A percentile compares a stretch with the other conserved stretches of the same genome.
phyloP scores from a whole-genome alignment of 2,888 invertebrate genomes.

The Seira sanloemensis region DNA sequence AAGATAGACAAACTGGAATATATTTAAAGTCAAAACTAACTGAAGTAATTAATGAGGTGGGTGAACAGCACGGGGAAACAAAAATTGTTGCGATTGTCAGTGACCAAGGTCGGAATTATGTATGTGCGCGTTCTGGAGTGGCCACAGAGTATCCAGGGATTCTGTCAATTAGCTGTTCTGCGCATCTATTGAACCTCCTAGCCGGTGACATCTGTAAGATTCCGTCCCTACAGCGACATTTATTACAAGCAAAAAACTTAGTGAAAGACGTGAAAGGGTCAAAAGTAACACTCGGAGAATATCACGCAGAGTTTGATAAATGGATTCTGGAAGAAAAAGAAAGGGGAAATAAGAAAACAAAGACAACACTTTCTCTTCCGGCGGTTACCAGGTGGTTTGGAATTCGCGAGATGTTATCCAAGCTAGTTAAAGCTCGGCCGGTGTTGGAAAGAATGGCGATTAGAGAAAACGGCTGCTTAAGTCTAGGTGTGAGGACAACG shows the following conservation, averaged over 20 bases:
- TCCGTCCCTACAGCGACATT: background rate
- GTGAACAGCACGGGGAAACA: background rate
- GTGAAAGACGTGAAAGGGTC: constrained; percentile 30
- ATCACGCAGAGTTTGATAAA: background rate
- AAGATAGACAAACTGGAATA: background rate
- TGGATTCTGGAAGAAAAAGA: constrained; percentile 22
- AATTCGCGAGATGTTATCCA: constrained; percentile 18
- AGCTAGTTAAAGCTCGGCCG: background rate
- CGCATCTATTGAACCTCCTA: constrained; percentile 27
- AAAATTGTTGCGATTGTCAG: constrained; percentile 32
- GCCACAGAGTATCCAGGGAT: background rate
- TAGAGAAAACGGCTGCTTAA: background rate
- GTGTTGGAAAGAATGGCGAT: constrained; percentile 21
- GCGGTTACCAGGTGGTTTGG: constrained; percentile 28
- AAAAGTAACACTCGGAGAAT: constrained; percentile 7
- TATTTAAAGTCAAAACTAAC: background rate
- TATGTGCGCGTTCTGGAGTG: background rate
- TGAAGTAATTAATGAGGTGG: background rate
- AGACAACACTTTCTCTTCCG: background rate
- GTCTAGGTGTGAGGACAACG: background rate
- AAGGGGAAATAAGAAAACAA: background rate
- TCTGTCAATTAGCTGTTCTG: constrained; percentile 27
- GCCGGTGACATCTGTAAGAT: constrained; percentile 21
- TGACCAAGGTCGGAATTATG: constrained; percentile 29
- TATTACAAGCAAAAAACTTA: background rate